These are phyloP conservation scores for Liasis olivaceus DNA, from an alignment of 2,797 vertebrate genomes.

Conservation along the genomic window DNA sequence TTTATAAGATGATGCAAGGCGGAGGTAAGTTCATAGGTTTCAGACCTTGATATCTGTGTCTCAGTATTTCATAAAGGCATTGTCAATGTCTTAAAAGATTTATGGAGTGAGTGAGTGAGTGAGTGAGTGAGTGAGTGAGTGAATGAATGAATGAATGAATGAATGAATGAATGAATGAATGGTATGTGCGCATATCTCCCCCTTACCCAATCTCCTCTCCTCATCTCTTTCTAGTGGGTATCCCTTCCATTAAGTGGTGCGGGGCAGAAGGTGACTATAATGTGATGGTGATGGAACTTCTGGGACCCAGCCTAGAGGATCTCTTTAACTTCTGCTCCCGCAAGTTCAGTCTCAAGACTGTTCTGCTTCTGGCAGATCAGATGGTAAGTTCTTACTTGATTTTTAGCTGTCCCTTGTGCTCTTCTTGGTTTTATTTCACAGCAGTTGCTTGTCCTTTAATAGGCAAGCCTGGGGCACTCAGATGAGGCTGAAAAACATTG, in stretches of 20 bases:
- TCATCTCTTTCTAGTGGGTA: conserved; percentile 81
- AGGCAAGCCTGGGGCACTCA: conserved; percentile 35
- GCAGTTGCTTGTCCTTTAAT: conserved; percentile 14
- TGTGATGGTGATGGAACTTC: conserved; percentile 97
- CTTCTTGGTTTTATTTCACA: background rate
- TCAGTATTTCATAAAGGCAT: background rate
- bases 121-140: background rate
- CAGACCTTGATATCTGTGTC: background rate
- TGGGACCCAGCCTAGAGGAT: conserved; percentile 95
- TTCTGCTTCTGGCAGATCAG: conserved; percentile 94
- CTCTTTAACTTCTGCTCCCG: conserved; percentile 98
- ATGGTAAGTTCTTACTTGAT: conserved; percentile 82
- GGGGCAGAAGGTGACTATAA: conserved; percentile 97
- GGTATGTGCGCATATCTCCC: conserved; percentile 88
- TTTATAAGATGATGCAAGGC: conserved; percentile 99
- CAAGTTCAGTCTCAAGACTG: conserved; percentile 97
- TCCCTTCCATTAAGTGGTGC: conserved; percentile 97
- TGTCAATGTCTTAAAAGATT: background rate
- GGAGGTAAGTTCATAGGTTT: conserved; percentile 81
- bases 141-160: background rate
- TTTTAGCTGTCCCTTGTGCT: conserved; percentile 25
- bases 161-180: background rate
- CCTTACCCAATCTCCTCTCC: conserved; percentile 36
- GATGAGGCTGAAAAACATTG: background rate
- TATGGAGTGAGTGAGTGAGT: background rate